Percentiles rank a stretch among this genome's conserved stretches.
phyloP scores from a whole-genome alignment of 2,888 invertebrate species.

The Conomelus anceps region DNA sequence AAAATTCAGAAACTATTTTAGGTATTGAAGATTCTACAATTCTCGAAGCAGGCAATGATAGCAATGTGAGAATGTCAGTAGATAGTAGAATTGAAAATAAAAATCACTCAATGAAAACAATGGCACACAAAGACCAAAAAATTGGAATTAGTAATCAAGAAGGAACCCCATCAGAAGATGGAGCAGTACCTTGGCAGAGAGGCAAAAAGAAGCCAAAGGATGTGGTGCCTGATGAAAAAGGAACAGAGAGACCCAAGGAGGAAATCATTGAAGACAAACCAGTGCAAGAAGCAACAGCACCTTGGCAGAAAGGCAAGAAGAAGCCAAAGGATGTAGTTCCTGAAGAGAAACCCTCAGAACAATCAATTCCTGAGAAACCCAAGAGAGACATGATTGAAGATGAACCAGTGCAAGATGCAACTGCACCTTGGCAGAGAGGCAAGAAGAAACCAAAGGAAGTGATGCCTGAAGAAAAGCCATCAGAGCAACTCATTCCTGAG shows the following conservation, averaged over 20 bases:
- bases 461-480: background rate
- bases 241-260: slow-evolving; percentile 18
- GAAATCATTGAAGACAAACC: no score
- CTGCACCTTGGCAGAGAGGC: background rate
- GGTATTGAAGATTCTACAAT: background rate
- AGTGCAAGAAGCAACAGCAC: slow-evolving; percentile 11
- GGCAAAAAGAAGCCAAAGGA: slow-evolving; percentile 15
- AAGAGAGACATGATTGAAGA: background rate
- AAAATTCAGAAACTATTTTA: slow-evolving; percentile 37
- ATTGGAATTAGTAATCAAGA: no score
- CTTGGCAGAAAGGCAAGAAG: slow-evolving; percentile 28
- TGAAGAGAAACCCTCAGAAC: background rate
- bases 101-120: no score
- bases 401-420: background rate
- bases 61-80: background rate
- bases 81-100: background rate
- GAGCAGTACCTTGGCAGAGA: slow-evolving; percentile 29
- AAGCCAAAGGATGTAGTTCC: background rate
- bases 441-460: background rate
- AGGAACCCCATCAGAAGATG: slow-evolving; percentile 27
- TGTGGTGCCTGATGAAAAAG: background rate
- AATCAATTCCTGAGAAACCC: background rate
- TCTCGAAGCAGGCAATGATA: background rate
- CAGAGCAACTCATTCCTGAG: background rate
- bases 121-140: no score